A percentile compares a stretch with the other conserved stretches of the same genome.
These are phyloP conservation scores for Pampusana beccarii DNA, from an alignment of 2,113 vertebrate genomes.

Conservation along the genomic window DNA sequence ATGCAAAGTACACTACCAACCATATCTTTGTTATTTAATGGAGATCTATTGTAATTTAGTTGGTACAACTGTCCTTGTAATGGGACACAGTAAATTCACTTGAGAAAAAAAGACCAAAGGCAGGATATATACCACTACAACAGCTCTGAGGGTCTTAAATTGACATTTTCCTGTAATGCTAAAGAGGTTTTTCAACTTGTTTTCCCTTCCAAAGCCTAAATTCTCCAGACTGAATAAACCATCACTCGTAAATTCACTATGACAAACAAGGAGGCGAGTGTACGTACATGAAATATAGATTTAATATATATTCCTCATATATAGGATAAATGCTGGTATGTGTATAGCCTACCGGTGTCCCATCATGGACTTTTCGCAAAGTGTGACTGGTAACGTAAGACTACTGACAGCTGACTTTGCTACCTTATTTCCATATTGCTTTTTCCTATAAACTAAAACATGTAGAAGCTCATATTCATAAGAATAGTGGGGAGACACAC, in stretches of 20 bases:
- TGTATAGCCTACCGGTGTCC: not conserved
- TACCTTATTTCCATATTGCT: not conserved
- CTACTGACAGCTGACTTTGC: not conserved
- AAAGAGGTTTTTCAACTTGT: constrained; percentile 46
- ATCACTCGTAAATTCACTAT: constrained; percentile 15
- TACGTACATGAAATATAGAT: constrained; percentile 58
- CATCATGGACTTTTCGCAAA: not conserved
- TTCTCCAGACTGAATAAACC: constrained; percentile 34
- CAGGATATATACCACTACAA: constrained; percentile 35
- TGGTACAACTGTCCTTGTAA: constrained; percentile 51
- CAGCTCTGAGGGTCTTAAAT: constrained; percentile 6
- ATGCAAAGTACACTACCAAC: constrained; percentile 65
- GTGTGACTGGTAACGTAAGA: not conserved
- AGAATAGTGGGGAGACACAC: not conserved
- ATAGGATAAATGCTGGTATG: not conserved
- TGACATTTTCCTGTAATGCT: constrained; percentile 35
- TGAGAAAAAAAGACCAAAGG: constrained; percentile 26
- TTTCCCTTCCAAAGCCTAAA: constrained; percentile 51
- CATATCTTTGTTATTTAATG: constrained; percentile 74
- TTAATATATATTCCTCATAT: constrained; percentile 53
- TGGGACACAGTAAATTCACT: constrained; percentile 59
- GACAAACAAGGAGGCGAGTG: constrained; percentile 10
- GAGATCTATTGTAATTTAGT: constrained; percentile 64
- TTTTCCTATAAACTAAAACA: not conserved
- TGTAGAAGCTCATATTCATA: not conserved